Conservation (phyloP, 2,113 vertebrate species). For the Muntiacus muntjak region DNA sequence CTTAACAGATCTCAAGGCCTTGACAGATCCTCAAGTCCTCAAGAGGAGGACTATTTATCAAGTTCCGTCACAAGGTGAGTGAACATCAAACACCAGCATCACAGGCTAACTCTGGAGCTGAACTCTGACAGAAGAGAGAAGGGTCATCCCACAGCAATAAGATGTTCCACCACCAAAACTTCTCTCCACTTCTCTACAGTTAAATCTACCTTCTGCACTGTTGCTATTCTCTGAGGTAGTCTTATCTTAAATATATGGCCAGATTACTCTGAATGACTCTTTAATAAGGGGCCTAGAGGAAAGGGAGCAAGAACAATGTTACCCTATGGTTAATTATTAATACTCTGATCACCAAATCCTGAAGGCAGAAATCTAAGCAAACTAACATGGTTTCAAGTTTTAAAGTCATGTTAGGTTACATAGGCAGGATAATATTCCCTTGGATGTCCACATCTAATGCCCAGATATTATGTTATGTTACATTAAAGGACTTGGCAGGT, state of each 20-base stretch:
- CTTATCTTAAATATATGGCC: background rate
- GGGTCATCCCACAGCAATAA: background rate
- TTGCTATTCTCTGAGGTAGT: background rate
- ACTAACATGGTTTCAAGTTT: background rate
- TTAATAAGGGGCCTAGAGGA: background rate
- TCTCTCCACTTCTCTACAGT: background rate
- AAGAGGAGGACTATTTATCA: fast-evolving
- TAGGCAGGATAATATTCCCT: background rate
- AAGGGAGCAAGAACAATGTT: background rate
- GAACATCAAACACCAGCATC: background rate
- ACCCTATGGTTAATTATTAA: background rate
- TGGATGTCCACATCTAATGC: background rate
- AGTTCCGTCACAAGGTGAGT: too few species aligned
- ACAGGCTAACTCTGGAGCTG: background rate
- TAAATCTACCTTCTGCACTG: background rate
- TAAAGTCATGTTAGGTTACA: background rate
- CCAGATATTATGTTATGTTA: background rate
- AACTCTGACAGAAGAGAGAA: background rate
- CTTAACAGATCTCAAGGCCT: background rate
- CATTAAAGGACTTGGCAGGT: background rate
- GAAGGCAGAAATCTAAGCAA: background rate
- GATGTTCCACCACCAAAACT: background rate
- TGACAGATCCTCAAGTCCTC: too few species aligned
- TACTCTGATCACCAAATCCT: background rate
- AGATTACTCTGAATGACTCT: background rate